Base-by-base conservation (phyloP, 2,797 vertebrate genomes). In the Hippopotamyrus pictus region DNA sequence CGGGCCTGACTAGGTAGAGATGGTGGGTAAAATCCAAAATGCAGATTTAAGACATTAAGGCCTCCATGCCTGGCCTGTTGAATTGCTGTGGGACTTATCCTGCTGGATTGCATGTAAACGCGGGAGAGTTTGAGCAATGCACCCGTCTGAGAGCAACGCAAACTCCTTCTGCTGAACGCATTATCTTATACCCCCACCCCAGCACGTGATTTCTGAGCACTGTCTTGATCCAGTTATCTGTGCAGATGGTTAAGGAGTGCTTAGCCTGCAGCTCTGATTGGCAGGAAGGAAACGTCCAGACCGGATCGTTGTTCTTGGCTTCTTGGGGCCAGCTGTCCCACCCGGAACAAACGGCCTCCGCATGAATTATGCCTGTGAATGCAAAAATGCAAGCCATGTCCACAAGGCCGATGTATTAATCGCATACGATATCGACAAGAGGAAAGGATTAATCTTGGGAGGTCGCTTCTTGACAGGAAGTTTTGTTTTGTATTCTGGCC, bases 231-330 rank as follows among this genome's bases (percentile, higher is more conserved):
- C 22, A 86, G 86, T 69, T 86, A 88, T 90, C 89, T 86, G 69
- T 59, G 88, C 82, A 89, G 89, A 59, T 53, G 85, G 79, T 86
- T 37, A 50, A 88, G 88, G 51, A 86, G 29, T n/a, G 51, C 5
- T 25, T 76, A 62, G 46, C 44, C 59, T 37, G 50, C 89, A n/a
- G n/a, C 83, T 85, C 90, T 92, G 90, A 92, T 92, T 92, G 90
- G 83, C 85, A 89, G 91, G 91, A 92, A 92, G 91, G 91, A 91
- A 91, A 69, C 89, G 37, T 48, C 82, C 89, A 83, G 90, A 87
- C 87, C 65, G 54, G 65, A 65, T 25, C 41, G 87, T 92, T 91
- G 90, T 89, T 91, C 90, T 92, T 91, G 91, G 91, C 89, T 29
- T 88, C 82, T 73, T 69, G 79, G 57, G 88, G 82, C 87, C 88